phyloP scores from a whole-genome alignment of 2,888 invertebrate species.

The Yponomeuta plumbellus region DNA sequence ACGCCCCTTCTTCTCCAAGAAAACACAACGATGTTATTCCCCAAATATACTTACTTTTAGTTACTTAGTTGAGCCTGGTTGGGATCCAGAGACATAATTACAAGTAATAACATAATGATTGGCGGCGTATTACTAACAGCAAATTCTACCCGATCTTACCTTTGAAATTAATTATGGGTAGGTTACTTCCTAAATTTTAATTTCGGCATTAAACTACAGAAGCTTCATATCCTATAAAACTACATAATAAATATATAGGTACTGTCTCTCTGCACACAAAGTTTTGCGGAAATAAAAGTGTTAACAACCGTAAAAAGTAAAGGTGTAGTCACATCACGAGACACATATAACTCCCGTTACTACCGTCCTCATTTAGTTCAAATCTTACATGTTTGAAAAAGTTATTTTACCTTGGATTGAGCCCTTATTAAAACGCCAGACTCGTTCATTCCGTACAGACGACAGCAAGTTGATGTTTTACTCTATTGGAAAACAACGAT shows the following conservation, averaged over 20 bases:
- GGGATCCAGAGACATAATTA: too few species aligned
- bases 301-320: slow-evolving; percentile 5
- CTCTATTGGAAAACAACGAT: too few species aligned
- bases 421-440: too few species aligned
- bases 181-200: background rate
- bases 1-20: too few species aligned
- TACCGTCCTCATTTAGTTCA: too few species aligned
- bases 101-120: background rate
- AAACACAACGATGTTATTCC: background rate
- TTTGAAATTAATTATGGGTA: background rate
- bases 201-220: background rate
- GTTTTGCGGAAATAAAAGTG: slow-evolving; percentile 6
- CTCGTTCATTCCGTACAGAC: too few species aligned
- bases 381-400: too few species aligned
- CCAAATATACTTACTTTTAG: background rate
- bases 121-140: background rate
- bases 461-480: too few species aligned
- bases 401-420: too few species aligned
- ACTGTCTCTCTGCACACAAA: background rate
- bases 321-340: background rate
- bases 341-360: background rate
- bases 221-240: background rate
- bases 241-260: background rate
- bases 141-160: background rate
- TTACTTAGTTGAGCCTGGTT: background rate